These are phyloP conservation scores for Nasonia giraulti DNA, from an alignment of 1,140 invertebrate genomes.

Conservation along the genomic window DNA sequence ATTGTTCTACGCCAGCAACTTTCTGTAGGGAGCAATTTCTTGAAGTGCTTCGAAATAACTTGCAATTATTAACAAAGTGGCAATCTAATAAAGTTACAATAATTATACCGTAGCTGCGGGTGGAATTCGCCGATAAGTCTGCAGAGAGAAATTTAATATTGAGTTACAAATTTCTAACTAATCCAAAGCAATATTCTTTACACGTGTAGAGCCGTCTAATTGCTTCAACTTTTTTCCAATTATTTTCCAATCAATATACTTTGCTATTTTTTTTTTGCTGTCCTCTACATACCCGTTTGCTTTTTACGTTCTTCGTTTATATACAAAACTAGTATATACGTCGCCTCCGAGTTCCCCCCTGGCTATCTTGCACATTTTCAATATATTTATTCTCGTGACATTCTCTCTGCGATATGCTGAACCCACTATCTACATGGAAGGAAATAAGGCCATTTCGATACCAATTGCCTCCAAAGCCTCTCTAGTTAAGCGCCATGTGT, in stretches of 20 bases:
- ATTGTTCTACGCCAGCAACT: neutral
- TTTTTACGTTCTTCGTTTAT: neutral
- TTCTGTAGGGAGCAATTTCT: neutral
- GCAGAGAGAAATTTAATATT: neutral
- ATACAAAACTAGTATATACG: neutral
- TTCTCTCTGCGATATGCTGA: neutral
- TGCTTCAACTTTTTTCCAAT: neutral
- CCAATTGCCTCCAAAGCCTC: conserved; percentile 7
- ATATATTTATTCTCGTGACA: conserved; percentile 8
- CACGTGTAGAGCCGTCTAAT: no score
- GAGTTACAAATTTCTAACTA: neutral
- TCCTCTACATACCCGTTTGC: neutral
- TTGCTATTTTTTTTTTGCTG: neutral
- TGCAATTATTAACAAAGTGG: neutral
- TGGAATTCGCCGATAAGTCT: no score
- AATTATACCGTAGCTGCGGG: no score
- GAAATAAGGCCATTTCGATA: conserved; percentile 18
- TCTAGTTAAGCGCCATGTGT: conserved; percentile 4
- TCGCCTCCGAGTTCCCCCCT: neutral
- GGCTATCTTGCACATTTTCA: conserved; percentile 20
- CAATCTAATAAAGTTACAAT: neutral
- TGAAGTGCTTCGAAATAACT: neutral
- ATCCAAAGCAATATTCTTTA: no score
- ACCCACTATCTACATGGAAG: neutral
- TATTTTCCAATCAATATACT: neutral